Evolutionary conservation across 2,113 vertebrate genomes (phyloP).

Genomic region (Siniperca chuatsi): DNA sequence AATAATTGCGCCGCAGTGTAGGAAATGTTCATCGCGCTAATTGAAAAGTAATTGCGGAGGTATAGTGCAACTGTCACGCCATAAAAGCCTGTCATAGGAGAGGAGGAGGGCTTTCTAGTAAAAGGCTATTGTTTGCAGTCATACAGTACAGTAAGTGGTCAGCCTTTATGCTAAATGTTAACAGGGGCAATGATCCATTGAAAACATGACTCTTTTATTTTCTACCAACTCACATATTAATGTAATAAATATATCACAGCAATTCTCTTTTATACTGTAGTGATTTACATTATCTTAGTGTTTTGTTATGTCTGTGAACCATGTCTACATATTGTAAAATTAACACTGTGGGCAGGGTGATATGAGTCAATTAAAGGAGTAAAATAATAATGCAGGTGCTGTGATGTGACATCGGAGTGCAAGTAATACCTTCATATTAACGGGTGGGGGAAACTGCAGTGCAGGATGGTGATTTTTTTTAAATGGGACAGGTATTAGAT

Average conservation of each 20-base stretch:
- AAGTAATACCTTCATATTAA: not conserved
- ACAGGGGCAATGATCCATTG: conserved; percentile 74
- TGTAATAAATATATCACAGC: conserved; percentile 56
- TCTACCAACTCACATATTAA: conserved; percentile 43
- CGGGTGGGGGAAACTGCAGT: conserved; percentile 3
- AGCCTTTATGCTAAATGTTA: conserved; percentile 71
- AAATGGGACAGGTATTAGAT: not conserved
- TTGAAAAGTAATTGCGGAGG: conserved; percentile 90
- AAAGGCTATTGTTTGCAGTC: conserved; percentile 80
- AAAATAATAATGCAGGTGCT: conserved; percentile 24
- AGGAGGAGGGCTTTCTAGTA: conserved; percentile 74
- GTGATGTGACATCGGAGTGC: conserved; percentile 5
- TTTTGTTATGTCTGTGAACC: conserved; percentile 44
- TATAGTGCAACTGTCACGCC: conserved; percentile 86
- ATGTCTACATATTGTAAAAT: conserved; percentile 60
- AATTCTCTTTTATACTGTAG: conserved; percentile 38
- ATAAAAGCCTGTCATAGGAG: conserved; percentile 82
- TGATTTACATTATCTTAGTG: conserved; percentile 55
- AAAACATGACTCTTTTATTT: conserved; percentile 68
- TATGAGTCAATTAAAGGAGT: conserved; percentile 54
- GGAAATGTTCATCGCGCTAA: conserved; percentile 88
- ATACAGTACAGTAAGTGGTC: conserved; percentile 64
- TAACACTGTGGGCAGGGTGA: conserved; percentile 46
- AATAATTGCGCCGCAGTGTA: conserved; percentile 86
- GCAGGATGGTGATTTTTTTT: not conserved